phyloP scores from a whole-genome alignment of 2,888 invertebrate species.

The Bugulina stolonifera region DNA sequence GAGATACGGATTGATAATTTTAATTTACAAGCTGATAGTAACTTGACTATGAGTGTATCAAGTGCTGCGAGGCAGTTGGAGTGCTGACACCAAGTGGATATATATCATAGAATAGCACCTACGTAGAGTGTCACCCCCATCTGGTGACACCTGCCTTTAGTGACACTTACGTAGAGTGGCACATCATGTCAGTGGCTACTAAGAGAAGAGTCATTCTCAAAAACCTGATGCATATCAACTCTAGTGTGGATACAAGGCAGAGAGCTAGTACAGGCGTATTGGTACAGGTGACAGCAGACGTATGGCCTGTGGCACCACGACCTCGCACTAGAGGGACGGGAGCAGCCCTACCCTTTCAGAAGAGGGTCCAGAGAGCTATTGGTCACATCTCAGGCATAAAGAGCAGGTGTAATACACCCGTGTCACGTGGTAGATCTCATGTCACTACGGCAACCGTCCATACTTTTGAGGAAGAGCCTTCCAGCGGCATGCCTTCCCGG shows the following conservation, averaged over 20 bases:
- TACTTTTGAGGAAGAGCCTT: background rate
- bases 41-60: background rate
- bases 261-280: background rate
- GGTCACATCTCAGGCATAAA: background rate
- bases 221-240: conserved; percentile 13
- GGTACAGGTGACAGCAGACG: background rate
- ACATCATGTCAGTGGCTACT: conserved; percentile 3
- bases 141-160: too few species aligned
- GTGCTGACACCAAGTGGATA: too few species aligned
- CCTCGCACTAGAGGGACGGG: conserved; percentile 7
- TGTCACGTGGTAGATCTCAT: background rate
- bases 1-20: too few species aligned
- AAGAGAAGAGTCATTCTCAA: background rate
- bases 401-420: background rate
- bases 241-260: background rate
- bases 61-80: too few species aligned
- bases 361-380: conserved; percentile 22
- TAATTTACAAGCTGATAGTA: background rate
- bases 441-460: background rate
- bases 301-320: background rate
- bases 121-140: too few species aligned
- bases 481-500: background rate
- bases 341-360: conserved; percentile 16
- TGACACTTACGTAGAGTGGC: too few species aligned
- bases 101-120: too few species aligned